phyloP scores from a whole-genome alignment of 2,797 vertebrate genomes.

The Xyrichtys novacula region DNA sequence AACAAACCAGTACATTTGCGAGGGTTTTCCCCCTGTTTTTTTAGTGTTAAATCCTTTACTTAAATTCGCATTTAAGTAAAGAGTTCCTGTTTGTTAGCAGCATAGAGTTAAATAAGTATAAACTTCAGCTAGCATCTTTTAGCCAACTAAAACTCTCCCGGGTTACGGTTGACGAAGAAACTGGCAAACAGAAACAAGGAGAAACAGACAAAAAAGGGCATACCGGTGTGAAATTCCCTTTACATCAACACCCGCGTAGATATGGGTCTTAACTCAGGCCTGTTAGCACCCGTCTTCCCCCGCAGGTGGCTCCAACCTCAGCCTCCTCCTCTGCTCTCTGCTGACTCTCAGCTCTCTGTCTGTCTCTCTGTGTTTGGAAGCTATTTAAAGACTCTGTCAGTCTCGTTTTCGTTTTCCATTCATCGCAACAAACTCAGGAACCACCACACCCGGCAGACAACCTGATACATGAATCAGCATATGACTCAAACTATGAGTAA shows the following conservation, averaged over 20 bases:
- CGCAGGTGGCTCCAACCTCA: too few relatives aligned
- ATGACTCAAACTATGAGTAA: neutral
- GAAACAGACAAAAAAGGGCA: neutral
- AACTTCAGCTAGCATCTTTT: too few relatives aligned
- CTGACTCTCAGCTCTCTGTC: neutral
- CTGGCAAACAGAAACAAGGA: neutral
- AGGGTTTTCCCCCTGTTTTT: neutral
- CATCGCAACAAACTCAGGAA: constrained; percentile 14
- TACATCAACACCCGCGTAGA: rapidly evolving
- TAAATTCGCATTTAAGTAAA: too few relatives aligned
- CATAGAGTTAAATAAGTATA: too few relatives aligned
- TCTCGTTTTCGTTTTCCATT: constrained; percentile 67
- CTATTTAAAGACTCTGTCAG: constrained; percentile 21
- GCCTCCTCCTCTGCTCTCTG: neutral
- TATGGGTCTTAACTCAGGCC: neutral
- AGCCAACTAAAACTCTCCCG: too few relatives aligned
- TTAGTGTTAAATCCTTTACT: rapidly evolving
- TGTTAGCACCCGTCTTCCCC: neutral
- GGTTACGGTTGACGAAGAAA: too few relatives aligned
- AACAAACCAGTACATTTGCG: neutral
- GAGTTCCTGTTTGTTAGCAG: too few relatives aligned
- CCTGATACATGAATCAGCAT: rapidly evolving
- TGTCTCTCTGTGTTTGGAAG: neutral
- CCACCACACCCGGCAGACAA: neutral
- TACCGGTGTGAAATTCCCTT: constrained; percentile 20